Percentiles rank a stretch among this genome's conserved stretches.
phyloP scores from a whole-genome alignment of 2,888 invertebrate genomes.

The Eupithecia abbreviata region DNA sequence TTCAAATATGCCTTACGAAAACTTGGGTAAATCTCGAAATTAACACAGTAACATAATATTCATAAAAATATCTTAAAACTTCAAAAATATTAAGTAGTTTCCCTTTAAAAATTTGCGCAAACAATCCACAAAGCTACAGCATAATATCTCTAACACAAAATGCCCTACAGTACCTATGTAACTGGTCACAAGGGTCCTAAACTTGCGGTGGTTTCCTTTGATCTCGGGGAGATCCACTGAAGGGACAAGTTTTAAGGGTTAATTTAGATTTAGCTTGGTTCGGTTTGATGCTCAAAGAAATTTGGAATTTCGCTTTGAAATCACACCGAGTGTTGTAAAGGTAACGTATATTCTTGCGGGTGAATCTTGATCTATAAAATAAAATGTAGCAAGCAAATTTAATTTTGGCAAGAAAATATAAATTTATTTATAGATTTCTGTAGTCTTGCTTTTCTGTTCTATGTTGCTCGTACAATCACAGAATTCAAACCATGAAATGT shows the following conservation, averaged over 20 bases:
- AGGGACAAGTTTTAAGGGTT: slow-evolving; percentile 44
- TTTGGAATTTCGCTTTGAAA: background rate
- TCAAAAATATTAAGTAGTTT: too few relatives aligned
- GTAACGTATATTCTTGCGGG: background rate
- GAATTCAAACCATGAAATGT: background rate
- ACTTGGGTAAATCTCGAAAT: background rate
- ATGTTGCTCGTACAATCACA: background rate
- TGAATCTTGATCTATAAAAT: background rate
- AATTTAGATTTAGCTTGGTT: slow-evolving; percentile 31
- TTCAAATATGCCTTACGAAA: background rate
- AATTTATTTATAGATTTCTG: background rate
- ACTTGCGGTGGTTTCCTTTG: slow-evolving; percentile 99
- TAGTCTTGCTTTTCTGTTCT: too few relatives aligned
- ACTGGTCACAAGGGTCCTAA: slow-evolving; percentile 99
- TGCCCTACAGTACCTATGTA: slow-evolving; percentile 94
- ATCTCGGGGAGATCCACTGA: slow-evolving; percentile 99
- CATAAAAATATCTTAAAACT: too few relatives aligned
- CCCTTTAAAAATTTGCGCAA: slow-evolving; percentile 5
- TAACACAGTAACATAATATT: background rate
- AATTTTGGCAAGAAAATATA: background rate
- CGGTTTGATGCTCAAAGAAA: slow-evolving; percentile 5
- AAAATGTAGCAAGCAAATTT: background rate
- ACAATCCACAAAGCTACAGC: slow-evolving; percentile 6
- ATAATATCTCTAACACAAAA: slow-evolving; percentile 36
- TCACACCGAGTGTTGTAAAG: background rate